Percentiles rank a stretch among this genome's conserved stretches.
Evolutionary conservation across 2,797 vertebrate species (phyloP).

Genomic region (Sciurus carolinensis): DNA sequence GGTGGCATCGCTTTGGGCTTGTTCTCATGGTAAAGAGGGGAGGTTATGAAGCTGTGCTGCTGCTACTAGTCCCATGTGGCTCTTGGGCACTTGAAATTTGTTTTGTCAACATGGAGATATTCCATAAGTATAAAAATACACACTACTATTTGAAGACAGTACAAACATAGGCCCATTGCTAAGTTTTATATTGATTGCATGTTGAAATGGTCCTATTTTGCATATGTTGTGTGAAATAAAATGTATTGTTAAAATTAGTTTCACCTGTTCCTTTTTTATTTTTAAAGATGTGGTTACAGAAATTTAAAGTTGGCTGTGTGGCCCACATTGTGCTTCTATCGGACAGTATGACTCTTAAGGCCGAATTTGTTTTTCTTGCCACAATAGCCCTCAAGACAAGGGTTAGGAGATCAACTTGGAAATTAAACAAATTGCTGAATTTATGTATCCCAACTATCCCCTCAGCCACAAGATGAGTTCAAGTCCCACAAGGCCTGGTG

Average conservation of each 20-base stretch:
- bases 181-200: neutral
- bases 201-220: constrained; percentile 20
- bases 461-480: neutral
- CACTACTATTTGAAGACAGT: neutral
- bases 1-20: neutral
- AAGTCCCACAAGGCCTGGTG: neutral
- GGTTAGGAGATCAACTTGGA: neutral
- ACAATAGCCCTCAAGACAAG: neutral
- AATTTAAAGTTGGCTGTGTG: neutral
- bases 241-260: neutral
- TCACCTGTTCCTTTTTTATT: neutral
- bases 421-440: neutral
- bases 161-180: neutral
- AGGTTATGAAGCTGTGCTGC: neutral
- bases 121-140: neutral
- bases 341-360: neutral
- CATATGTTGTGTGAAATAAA: neutral
- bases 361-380: neutral
- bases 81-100: neutral
- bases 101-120: neutral
- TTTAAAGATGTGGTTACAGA: neutral
- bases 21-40: neutral
- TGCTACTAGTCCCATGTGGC: neutral
- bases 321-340: neutral
- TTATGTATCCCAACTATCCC: neutral